Evolutionary conservation across 2,888 invertebrate species (phyloP).

Genomic region (Lasioglossum lativentre): DNA sequence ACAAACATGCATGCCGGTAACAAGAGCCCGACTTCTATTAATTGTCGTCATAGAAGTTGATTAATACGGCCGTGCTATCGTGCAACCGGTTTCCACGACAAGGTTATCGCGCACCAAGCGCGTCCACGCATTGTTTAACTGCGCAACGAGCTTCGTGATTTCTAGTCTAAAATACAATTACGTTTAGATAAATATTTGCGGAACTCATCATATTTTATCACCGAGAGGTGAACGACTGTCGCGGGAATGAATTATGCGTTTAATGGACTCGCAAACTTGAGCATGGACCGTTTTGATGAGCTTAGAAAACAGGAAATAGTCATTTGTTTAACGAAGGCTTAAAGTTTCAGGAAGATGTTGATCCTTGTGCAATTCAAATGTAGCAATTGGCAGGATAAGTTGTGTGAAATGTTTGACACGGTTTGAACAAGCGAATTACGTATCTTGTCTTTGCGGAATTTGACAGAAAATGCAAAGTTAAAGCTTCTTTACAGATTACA

Average conservation of each 20-base stretch:
- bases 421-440: no score
- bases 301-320: no score
- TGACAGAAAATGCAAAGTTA: no score
- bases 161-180: neutral
- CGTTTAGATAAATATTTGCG: neutral
- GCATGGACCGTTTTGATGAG: no score
- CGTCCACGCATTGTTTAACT: neutral
- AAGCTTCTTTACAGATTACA: no score
- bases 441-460: no score
- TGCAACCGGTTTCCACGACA: neutral
- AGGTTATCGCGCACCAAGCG: slow-evolving; percentile 8
- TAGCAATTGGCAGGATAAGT: no score
- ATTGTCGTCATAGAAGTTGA: neutral
- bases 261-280: neutral
- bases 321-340: no score
- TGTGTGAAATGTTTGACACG: no score
- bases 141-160: neutral
- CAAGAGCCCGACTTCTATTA: slow-evolving; percentile 11
- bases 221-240: neutral
- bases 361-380: no score
- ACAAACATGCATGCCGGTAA: neutral
- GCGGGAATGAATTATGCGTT: neutral
- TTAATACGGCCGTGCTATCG: slow-evolving; percentile 4
- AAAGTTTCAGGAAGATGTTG: no score
- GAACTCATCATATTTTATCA: neutral